Evolutionary conservation across 2,888 invertebrate genomes (phyloP), one percentile per base, ranked within the genome.

Genomic region (Spatulosminthurus flaviceps): DNA sequence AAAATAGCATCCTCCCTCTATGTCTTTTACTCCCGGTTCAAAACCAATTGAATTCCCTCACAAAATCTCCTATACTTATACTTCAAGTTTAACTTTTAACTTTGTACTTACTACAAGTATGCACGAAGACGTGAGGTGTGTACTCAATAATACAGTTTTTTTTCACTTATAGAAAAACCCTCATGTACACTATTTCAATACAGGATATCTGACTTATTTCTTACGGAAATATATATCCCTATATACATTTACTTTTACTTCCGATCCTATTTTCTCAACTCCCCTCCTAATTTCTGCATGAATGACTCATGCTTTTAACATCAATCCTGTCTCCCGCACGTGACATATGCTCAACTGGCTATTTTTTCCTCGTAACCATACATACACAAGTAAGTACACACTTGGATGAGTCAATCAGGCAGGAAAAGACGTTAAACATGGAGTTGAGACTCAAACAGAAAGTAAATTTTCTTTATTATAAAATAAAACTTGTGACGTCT

Each of bases 1-100:
- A 64, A 64, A 64, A 64, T 64, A 64, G 64, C 64, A 64, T 64
- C 64, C 64, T 64, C 64, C 64, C 64, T 64, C 64, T 64, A 22
- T n/a, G 51, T 51, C 19, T 51, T n/a, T 51, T 19, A 19, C 51
- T 16, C n/a, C 16, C 19, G 51, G 51, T 51, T 19, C 16, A n/a
- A 51, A 51, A 51, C 51, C 9, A 51, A 51, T 51, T 51, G 51
- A 51, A 51, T 11, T 51, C 51, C 51, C 51, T 51, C 16, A 11
- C 9, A 51, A 51, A 51, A 51, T 19, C 16, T 51, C 5, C n/a
- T 51, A 51, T 51, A 13, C 19, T 51, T 51, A n/a, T n/a, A n/a
- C n/a, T n/a, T n/a, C n/a, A n/a, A n/a, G n/a, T n/a, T n/a, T n/a
- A n/a, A n/a, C n/a, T n/a, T n/a, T n/a, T n/a, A n/a, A n/a, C n/a